A percentile compares a stretch with the other conserved stretches of the same genome.
Evolutionary conservation across 1,140 invertebrate genomes (phyloP).

Genomic region (Dendroctonus valens): DNA sequence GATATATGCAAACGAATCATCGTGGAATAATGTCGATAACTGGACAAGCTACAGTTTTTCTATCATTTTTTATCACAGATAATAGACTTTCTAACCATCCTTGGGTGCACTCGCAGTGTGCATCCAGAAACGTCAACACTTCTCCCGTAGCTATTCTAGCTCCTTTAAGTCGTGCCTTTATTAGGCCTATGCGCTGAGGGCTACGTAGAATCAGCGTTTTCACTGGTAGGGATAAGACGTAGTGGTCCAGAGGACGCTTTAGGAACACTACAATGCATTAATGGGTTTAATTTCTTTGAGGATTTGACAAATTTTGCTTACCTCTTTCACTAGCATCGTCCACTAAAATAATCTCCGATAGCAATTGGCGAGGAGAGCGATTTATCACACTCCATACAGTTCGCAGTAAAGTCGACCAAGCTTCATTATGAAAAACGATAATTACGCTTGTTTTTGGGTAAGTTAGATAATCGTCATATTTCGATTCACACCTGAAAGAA

Average conservation of each 20-base stretch:
- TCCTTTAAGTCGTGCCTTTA: conserved; percentile 83
- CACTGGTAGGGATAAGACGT: conserved; percentile 68
- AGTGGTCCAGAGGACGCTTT: conserved; percentile 73
- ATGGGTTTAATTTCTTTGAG: too few species aligned
- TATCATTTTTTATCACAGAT: conserved; percentile 69
- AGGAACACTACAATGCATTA: conserved; percentile 64
- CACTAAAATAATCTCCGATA: conserved; percentile 88
- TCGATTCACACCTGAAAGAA: conserved; percentile 40
- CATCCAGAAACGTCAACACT: conserved; percentile 87
- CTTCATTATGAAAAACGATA: conserved; percentile 93
- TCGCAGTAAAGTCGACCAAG: conserved; percentile 84
- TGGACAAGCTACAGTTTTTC: conserved; percentile 81
- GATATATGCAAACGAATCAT: conserved; percentile 88
- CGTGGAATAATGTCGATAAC: conserved; percentile 95
- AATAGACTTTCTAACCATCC: conserved; percentile 90
- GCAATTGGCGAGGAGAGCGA: conserved; percentile 71
- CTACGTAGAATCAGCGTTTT: conserved; percentile 68
- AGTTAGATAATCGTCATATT: conserved; percentile 40
- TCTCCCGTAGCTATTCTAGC: conserved; percentile 74
- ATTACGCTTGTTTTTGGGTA: conserved; percentile 68
- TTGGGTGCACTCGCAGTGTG: conserved; percentile 89
- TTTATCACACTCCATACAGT: conserved; percentile 83
- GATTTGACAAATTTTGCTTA: conserved; percentile 35
- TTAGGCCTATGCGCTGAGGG: conserved; percentile 72
- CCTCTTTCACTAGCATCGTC: conserved; percentile 90